Percentiles rank a stretch among this genome's conserved stretches.
These are phyloP conservation scores for Drosophila arawakana DNA, from an alignment of 1,140 invertebrate species.

Conservation along the genomic window DNA sequence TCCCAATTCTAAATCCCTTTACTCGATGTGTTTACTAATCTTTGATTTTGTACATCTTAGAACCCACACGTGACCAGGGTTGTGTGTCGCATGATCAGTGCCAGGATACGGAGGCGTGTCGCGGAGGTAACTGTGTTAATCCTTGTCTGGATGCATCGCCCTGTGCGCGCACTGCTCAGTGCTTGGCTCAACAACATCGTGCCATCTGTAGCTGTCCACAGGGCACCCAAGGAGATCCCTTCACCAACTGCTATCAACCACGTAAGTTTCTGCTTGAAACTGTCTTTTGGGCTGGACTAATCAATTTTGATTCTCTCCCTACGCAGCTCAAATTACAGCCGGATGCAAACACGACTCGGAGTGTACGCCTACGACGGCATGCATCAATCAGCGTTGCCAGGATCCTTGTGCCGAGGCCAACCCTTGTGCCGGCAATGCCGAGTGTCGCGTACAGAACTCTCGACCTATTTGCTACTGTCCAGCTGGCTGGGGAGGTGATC, in stretches of 20 bases:
- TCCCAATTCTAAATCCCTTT: not conserved
- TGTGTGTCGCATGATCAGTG: constrained; percentile 91
- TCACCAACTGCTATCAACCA: constrained; percentile 90
- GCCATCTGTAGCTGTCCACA: constrained; percentile 91
- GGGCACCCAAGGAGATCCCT: constrained; percentile 92
- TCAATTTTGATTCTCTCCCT: not conserved
- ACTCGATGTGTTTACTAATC: constrained; percentile 23
- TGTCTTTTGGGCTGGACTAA: not conserved
- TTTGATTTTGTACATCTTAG: constrained; percentile 50
- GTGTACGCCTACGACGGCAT: constrained; percentile 91
- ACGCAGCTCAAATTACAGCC: constrained; percentile 84
- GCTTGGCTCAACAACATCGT: constrained; percentile 90
- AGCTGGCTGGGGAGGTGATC: constrained; percentile 93
- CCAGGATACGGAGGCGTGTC: constrained; percentile 89
- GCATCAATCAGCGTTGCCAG: constrained; percentile 91
- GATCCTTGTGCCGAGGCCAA: constrained; percentile 91
- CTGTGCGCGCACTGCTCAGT: constrained; percentile 92
- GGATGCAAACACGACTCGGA: constrained; percentile 90
- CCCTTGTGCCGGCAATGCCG: constrained; percentile 91
- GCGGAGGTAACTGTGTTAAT: constrained; percentile 90
- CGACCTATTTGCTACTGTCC: constrained; percentile 93
- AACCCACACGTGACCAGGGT: constrained; percentile 86
- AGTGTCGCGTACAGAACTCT: constrained; percentile 90
- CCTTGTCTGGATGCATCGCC: constrained; percentile 90
- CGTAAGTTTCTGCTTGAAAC: constrained; percentile 55